Conservation (phyloP, 2,888 invertebrate genomes). For the Mactromeris polynyma region DNA sequence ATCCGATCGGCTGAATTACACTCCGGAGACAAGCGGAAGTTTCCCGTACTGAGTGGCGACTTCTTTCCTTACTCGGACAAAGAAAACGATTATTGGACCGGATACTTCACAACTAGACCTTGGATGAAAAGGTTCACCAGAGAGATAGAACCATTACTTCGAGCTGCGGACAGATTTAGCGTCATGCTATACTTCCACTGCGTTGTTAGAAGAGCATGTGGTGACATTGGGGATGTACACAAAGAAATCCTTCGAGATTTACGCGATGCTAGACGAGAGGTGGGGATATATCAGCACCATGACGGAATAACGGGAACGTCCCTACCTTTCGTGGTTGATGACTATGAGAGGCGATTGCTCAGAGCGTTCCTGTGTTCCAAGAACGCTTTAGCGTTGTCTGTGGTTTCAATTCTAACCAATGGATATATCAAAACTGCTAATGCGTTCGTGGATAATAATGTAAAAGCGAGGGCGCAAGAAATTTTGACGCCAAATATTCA, state of each 20-base stretch:
- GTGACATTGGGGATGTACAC: not conserved
- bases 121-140: slow-evolving; percentile 90
- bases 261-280: slow-evolving; percentile 89
- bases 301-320: slow-evolving; percentile 99
- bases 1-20: slow-evolving; percentile 87
- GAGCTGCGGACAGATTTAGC: slow-evolving; percentile 84
- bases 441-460: slow-evolving; percentile 22
- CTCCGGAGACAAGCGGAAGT: slow-evolving; percentile 26
- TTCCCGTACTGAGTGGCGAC: slow-evolving; percentile 95
- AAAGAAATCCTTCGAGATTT: slow-evolving; percentile 39
- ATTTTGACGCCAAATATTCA: slow-evolving; percentile 68
- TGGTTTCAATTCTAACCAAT: slow-evolving; percentile 40
- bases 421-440: slow-evolving; percentile 17
- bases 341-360: slow-evolving; percentile 89
- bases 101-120: slow-evolving; percentile 95
- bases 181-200: slow-evolving; percentile 74
- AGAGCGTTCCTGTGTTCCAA: slow-evolving; percentile 34
- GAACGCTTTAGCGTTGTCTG: slow-evolving; percentile 36
- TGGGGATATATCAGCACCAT: slow-evolving; percentile 98
- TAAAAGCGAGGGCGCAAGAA: slow-evolving; percentile 22
- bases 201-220: not conserved
- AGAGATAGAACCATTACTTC: slow-evolving; percentile 88
- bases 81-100: slow-evolving; percentile 95
- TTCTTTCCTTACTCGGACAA: slow-evolving; percentile 99
- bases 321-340: slow-evolving; percentile 96